These are phyloP conservation scores for Zaprionus ornatus DNA, from an alignment of 1,140 invertebrate species.

Conservation along the genomic window DNA sequence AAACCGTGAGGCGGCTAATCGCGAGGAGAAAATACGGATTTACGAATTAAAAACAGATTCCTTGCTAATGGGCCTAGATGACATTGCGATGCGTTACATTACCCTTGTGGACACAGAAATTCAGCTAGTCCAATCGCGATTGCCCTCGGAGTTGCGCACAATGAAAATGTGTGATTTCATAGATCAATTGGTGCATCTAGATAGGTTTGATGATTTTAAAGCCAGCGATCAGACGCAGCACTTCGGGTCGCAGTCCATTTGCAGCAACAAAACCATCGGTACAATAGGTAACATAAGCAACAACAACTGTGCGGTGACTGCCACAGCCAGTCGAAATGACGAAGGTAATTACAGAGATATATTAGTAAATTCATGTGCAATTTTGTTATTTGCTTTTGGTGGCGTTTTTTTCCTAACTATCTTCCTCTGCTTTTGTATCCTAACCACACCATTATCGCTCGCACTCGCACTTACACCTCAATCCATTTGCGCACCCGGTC, in stretches of 20 bases:
- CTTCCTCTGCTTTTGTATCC: conserved; percentile 28
- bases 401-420: conserved; percentile 40
- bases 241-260: conserved; percentile 54
- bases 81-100: conserved; percentile 44
- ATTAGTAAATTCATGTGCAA: neutral
- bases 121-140: conserved; percentile 27
- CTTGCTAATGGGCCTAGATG: conserved; percentile 54
- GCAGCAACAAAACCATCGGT: conserved; percentile 40
- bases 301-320: neutral
- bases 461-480: conserved; percentile 42
- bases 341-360: conserved; percentile 54
- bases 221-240: conserved; percentile 67
- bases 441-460: conserved; percentile 15
- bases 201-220: conserved; percentile 56
- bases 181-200: conserved; percentile 34
- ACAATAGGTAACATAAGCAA: conserved; percentile 10
- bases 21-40: conserved; percentile 73
- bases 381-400: conserved; percentile 42
- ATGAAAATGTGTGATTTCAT: conserved; percentile 61
- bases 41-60: conserved; percentile 73
- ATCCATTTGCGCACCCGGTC: conserved; percentile 29
- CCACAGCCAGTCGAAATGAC: conserved; percentile 65
- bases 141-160: conserved; percentile 59
- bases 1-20: conserved; percentile 73
- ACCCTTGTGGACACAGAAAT: conserved; percentile 43